These are phyloP conservation scores for Prosapia bicincta DNA, from an alignment of 2,888 invertebrate genomes.

Conservation along the genomic window DNA sequence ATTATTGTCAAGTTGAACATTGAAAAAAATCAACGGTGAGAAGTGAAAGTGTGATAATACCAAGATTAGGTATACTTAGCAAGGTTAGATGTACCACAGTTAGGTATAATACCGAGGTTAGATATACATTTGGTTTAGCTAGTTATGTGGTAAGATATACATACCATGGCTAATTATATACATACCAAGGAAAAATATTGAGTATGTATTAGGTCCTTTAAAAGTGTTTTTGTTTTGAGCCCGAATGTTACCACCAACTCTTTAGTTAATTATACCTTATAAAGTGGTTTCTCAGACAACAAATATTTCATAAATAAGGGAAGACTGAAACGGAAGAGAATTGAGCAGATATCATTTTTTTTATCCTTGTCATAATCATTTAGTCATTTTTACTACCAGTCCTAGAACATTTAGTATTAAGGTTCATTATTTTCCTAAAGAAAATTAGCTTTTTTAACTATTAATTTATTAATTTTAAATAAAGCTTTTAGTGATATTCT, in stretches of 20 bases:
- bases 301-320: not conserved
- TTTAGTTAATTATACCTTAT: not conserved
- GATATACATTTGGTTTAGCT: no score
- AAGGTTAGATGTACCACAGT: not conserved
- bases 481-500: not conserved
- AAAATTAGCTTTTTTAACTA: slow-evolving; percentile 18
- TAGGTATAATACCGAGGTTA: no score
- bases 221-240: not conserved
- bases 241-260: not conserved
- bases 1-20: slow-evolving; percentile 4
- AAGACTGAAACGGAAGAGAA: not conserved
- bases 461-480: slow-evolving; percentile 6
- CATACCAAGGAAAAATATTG: not conserved
- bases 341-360: not conserved
- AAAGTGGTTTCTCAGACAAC: not conserved
- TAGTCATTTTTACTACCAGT: slow-evolving; percentile 23
- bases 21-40: slow-evolving; percentile 13
- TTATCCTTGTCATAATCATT: not conserved
- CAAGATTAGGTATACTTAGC: not conserved
- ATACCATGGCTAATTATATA: not conserved
- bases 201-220: not conserved
- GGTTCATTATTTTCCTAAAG: slow-evolving; percentile 19
- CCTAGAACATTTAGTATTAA: slow-evolving; percentile 24
- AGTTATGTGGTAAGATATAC: not conserved
- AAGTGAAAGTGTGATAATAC: not conserved